phyloP scores from a whole-genome alignment of 2,888 invertebrate species.

The Agapostemon virescens region DNA sequence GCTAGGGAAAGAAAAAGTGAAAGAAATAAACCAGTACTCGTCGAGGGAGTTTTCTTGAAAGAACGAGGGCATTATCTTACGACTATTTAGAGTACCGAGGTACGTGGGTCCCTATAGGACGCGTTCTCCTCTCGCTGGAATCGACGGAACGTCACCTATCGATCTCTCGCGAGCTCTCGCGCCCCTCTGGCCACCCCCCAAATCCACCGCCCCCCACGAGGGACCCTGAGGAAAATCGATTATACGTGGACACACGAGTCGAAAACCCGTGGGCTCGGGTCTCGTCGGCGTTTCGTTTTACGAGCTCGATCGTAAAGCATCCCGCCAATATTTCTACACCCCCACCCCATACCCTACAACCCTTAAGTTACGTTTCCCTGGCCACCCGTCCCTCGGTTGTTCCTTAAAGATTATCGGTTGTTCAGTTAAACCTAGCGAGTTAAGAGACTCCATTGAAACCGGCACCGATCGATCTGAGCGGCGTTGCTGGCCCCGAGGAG shows the following conservation, averaged over 20 bases:
- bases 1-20: conserved; percentile 43
- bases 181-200: not conserved
- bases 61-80: conserved; percentile 79
- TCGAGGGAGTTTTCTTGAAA: conserved; percentile 73
- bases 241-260: not conserved
- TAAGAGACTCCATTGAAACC: conserved; percentile 31
- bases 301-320: conserved; percentile 13
- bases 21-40: conserved; percentile 40
- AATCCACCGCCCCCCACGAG: not conserved
- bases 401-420: conserved; percentile 27
- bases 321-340: not conserved
- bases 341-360: not conserved
- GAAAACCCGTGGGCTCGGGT: not conserved
- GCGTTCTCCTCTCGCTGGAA: not conserved
- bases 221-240: conserved; percentile 8
- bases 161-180: not conserved
- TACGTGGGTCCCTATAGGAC: conserved; percentile 65
- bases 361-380: not conserved
- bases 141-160: conserved; percentile 1
- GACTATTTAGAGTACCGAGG: conserved; percentile 75
- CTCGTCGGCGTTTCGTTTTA: not conserved
- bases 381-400: conserved; percentile 6
- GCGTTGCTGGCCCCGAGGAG: not conserved
- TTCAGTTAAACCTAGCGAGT: conserved; percentile 31
- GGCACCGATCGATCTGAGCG: conserved; percentile 18